Evolutionary conservation across 1,140 invertebrate species (phyloP).

Genomic region (Caenorhabditis latens): DNA sequence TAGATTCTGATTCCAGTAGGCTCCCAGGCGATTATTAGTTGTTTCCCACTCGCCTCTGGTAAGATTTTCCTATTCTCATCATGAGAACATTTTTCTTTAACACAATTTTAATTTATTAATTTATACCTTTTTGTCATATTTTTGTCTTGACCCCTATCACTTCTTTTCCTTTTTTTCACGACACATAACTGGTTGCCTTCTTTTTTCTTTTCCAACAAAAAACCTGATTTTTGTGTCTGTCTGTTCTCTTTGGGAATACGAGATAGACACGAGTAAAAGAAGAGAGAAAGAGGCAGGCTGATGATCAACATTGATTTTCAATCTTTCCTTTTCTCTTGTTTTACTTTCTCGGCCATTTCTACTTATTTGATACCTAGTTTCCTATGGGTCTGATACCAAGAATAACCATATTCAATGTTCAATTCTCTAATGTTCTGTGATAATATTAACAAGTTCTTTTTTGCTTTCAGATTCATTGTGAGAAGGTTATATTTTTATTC

Average conservation of each 20-base stretch:
- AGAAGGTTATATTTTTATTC: too few species aligned
- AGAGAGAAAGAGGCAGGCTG: neutral
- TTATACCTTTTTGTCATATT: neutral
- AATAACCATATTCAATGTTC: too few species aligned
- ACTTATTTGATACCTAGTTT: neutral
- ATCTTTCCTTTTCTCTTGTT: neutral
- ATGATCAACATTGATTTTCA: conserved; percentile 51
- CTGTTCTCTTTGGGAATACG: neutral
- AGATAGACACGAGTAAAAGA: neutral
- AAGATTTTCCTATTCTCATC: neutral
- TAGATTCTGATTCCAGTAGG: neutral
- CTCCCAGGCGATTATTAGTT: neutral
- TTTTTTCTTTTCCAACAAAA: neutral
- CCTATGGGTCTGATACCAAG: neutral
- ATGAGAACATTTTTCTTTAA: too few species aligned
- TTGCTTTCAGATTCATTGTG: too few species aligned
- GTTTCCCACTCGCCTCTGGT: neutral
- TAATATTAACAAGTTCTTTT: too few species aligned
- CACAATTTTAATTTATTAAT: too few species aligned
- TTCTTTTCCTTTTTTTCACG: neutral
- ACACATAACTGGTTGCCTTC: conserved; percentile 8
- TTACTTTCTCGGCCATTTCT: neutral
- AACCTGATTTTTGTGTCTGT: neutral
- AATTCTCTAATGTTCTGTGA: too few species aligned
- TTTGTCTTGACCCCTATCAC: neutral